A percentile compares a stretch with the other conserved stretches of the same genome.
phyloP scores from a whole-genome alignment of 2,797 vertebrate genomes.

The Lemur catta region DNA sequence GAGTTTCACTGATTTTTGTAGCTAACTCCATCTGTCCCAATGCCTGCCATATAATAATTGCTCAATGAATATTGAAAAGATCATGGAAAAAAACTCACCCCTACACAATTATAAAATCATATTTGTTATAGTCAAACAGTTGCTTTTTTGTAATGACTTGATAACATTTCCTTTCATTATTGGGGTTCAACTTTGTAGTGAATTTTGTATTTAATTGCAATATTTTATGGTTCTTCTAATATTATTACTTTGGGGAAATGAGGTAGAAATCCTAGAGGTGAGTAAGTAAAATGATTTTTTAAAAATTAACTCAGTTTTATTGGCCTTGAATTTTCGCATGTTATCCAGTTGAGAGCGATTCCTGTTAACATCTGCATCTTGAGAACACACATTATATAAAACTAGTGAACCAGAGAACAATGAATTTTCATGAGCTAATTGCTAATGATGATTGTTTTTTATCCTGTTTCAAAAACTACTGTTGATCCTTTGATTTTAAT shows the following conservation, averaged over 20 bases:
- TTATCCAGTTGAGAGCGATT: slow-evolving; percentile 43
- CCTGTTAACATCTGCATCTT: not conserved
- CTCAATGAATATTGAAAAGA: not conserved
- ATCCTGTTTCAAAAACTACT: slow-evolving; percentile 64
- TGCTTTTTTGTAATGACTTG: slow-evolving; percentile 46
- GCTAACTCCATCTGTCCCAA: not conserved
- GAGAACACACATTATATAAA: slow-evolving; percentile 43
- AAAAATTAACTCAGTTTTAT: slow-evolving; percentile 52
- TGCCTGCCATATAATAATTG: not conserved
- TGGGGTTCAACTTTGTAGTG: slow-evolving; percentile 31
- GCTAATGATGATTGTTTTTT: slow-evolving; percentile 58
- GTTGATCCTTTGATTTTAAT: slow-evolving; percentile 84
- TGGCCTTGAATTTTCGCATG: slow-evolving; percentile 48
- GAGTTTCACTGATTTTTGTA: not conserved
- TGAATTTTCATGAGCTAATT: slow-evolving; percentile 71
- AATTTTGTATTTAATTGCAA: slow-evolving; percentile 56
- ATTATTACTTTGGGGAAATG: slow-evolving; percentile 66
- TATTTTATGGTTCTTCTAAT: slow-evolving; percentile 44
- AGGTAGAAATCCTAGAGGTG: slow-evolving; percentile 54
- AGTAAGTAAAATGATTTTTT: slow-evolving; percentile 52
- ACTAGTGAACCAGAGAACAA: slow-evolving; percentile 37
- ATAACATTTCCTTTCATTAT: slow-evolving; percentile 52
- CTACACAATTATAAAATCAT: slow-evolving; percentile 10
- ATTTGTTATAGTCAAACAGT: slow-evolving; percentile 37
- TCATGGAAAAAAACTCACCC: not conserved